Base-by-base conservation (phyloP, 2,113 vertebrate species). In the Pelvicachromis taeniatus region DNA sequence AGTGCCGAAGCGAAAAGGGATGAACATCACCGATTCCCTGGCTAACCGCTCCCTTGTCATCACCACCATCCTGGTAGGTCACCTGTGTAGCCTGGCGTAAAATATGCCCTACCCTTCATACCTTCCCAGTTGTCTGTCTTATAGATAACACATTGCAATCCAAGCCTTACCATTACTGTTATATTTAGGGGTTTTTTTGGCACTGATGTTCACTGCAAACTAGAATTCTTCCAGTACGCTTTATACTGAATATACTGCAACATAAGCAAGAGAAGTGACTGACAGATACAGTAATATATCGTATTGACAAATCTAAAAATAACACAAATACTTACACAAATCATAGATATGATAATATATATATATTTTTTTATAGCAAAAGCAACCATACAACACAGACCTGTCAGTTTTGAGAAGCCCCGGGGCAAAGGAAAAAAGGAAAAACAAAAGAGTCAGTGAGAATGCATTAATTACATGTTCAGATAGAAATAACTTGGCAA, bases 11-110 rank as follows among this genome's bases (percentile, higher is more conserved):
- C 96, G 97, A 85, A 97, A 97, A 90, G 98, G 98, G 50, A 97
- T 99, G 53, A 99, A 99, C 5, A 97, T 99, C 95, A 99, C 98
- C 0, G 99, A 99, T 90, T 99, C 99, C 0, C 95, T 99, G 93
- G 98, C 98, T 75, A 99, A 99, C 94, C 96, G 99, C 82, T 99
- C 99, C 0, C 97, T 99, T 1, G 95, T 99, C 82, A 97, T 99
- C 96, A 98, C 98, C 93, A 99, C 98, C 1, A 97, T 99, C 86
- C 97, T 99, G 97, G 99, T 99, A 97, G 93, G 97, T 90, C 84
- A 70, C 16, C 84, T 23, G 42, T 61, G 56, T 61, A 85, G 38
- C 45, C 56, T 55, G 8, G 33, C 1, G 4, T 29, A 42, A 73
- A 84, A 84, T 2, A 77, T 78, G 65, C 56, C 54, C 38, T 77